These are phyloP conservation scores for Anolis carolinensis DNA, from an alignment of 2,113 vertebrate species.

Conservation along the genomic window DNA sequence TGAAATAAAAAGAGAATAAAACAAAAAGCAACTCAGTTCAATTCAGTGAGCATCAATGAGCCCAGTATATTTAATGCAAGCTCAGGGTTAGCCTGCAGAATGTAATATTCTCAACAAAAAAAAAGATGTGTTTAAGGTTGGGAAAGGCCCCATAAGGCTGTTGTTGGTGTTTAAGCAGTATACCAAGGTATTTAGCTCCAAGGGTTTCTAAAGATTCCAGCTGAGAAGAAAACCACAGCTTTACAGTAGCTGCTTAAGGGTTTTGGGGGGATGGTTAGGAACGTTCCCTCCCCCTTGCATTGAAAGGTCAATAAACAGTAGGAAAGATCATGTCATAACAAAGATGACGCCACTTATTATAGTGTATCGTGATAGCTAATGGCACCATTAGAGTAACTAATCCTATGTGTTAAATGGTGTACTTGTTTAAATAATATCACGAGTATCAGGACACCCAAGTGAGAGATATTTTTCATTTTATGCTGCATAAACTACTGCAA, in stretches of 20 bases:
- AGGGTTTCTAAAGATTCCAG: constrained; percentile 90
- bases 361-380: constrained; percentile 77
- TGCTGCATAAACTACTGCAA: not conserved
- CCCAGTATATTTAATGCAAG: constrained; percentile 84
- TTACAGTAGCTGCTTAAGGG: constrained; percentile 86
- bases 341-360: constrained; percentile 83
- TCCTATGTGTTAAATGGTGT: constrained; percentile 77
- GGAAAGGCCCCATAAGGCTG: constrained; percentile 87
- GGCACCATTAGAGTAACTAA: constrained; percentile 77
- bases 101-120: constrained; percentile 87
- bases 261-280: constrained; percentile 83
- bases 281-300: constrained; percentile 82
- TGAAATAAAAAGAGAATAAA: constrained; percentile 83
- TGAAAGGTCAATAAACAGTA: constrained; percentile 86
- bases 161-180: constrained; percentile 91
- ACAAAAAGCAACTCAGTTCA: constrained; percentile 87
- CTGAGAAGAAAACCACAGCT: constrained; percentile 84
- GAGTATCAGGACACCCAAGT: constrained; percentile 74
- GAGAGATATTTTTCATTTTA: constrained; percentile 67
- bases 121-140: constrained; percentile 86
- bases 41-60: constrained; percentile 87
- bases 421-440: constrained; percentile 80
- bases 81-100: constrained; percentile 84
- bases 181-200: constrained; percentile 85
- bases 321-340: constrained; percentile 86